Evolutionary conservation across 2,113 vertebrate genomes (phyloP).

Genomic region (Centropus unirufus): DNA sequence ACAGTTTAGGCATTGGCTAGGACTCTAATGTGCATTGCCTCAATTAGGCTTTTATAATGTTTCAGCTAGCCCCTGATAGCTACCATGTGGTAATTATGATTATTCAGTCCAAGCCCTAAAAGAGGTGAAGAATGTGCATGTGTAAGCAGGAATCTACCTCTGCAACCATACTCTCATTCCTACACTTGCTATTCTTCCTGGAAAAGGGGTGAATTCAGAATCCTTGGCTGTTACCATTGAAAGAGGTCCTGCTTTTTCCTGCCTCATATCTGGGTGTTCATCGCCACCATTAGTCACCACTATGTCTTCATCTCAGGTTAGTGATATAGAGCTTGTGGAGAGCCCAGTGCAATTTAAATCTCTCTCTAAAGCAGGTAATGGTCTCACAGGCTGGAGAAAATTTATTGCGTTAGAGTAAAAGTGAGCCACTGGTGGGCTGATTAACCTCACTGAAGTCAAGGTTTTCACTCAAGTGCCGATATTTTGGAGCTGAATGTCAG

Average conservation of each 20-base stretch:
- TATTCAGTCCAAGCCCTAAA: conserved; percentile 2
- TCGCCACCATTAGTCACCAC: not conserved
- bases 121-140: not conserved
- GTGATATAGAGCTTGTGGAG: conserved; percentile 14
- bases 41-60: conserved; percentile 42
- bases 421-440: conserved; percentile 58
- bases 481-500: conserved; percentile 65
- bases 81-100: conserved; percentile 50
- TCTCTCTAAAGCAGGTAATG: conserved; percentile 53
- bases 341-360: conserved; percentile 3
- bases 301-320: not conserved
- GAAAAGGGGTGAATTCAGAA: not conserved
- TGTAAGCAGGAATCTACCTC: not conserved
- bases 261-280: not conserved
- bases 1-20: conserved; percentile 35
- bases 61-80: conserved; percentile 39
- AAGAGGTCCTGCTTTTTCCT: not conserved
- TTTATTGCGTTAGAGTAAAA: conserved; percentile 63
- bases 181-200: not conserved
- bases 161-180: not conserved
- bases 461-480: conserved; percentile 45
- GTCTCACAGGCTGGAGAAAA: conserved; percentile 52
- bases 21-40: not conserved
- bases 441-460: conserved; percentile 57
- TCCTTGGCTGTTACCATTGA: not conserved